Base-by-base conservation (phyloP, 2,797 vertebrate genomes). In the Pangasius djambal region DNA sequence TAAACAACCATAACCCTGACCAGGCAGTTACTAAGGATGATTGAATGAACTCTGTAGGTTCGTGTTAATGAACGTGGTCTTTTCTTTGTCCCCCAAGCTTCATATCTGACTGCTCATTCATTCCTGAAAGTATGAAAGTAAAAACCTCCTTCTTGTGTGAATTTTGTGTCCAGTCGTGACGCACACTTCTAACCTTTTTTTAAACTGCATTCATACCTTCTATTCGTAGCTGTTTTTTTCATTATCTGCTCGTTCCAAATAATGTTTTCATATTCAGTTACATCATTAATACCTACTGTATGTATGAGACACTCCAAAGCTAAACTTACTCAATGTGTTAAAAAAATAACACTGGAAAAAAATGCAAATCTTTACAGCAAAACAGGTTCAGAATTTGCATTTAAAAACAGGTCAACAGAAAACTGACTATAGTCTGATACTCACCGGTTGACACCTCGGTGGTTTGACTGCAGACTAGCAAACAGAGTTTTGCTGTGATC, bases 401-500 rank as follows among this genome's bases (percentile, higher is more conserved):
- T 4, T 48, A 31, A 31, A 69, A 67, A 15, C 22, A 40, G 2
- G 8, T 12, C 0, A 9, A 10, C 7, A 50, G 83, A 34, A 50
- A 84, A 16, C 83, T 12, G 61, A 10, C 1, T 20, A 12, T 34
- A 52, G 16, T 69, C 52, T 52, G 44, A 34, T 69, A 44, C 44
- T 44, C 44, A 44, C 44, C 8, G 34, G 37, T 63, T 50, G 81
- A 10, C 6, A 13, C 40, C 59, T 48, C 22, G 25, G 22, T 3
- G 34, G 67, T 83, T 74, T n/a, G 81, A 61, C 57, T 34, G 44
- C 86, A 57, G 86, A 79, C 18, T 67, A 12, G n/a, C 61, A 67
- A 52, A 69, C 63, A 34, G 83, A 70, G 83, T 55, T 85, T 63
- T 28, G 55, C 57, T 50, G 74, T 78, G 72, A 87, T 78, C 63